Evolutionary conservation across 2,888 invertebrate species (phyloP), one percentile per base, ranked within the genome.

Genomic region (Arenicola marina): DNA sequence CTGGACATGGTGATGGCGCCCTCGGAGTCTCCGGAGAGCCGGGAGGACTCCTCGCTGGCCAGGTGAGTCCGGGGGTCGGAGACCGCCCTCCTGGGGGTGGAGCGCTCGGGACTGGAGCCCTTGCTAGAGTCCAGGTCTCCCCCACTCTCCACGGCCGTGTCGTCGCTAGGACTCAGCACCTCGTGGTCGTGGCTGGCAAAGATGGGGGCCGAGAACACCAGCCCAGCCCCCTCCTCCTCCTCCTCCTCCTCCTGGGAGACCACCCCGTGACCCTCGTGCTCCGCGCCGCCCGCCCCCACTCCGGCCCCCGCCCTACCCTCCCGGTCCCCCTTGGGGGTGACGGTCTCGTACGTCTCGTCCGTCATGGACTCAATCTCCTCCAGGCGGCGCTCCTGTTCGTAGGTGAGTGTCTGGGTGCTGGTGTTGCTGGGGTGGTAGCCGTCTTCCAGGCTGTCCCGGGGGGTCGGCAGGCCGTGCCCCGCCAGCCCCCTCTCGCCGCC

Each of bases 401-500:
- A n/a, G 11, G 56, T 56, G 18, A 56, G 24, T 4, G 56, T 56
- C 24, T 7, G 21, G n/a, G 56, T 34, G 38, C 56, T 56, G 24
- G 34, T 34, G 21, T 33, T 34, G 26, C 56, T 56, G 4, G 24
- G 7, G 38, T n/a, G 21, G 56, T 56, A 56, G 38, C 4, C 24
- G 33, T 56, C 56, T 34, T 32, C 28, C 4, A 28, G 7, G 26
- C 4, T 21, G 53, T 53, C 56, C 7, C 28, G 4, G 4, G 21
- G 18, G n/a, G n/a, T n/a, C n/a, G n/a, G n/a, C n/a, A n/a, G n/a
- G n/a, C n/a, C n/a, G n/a, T n/a, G n/a, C n/a, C n/a, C n/a, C n/a
- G n/a, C n/a, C n/a, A n/a, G n/a, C n/a, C n/a, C n/a, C n/a, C n/a
- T n/a, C 26, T 48, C n/a, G 48, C 24, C 48, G 48, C 24, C 18